Evolutionary conservation across 2,888 invertebrate species (phyloP), one percentile per base, ranked within the genome.

Genomic region (Drosophila nr. perissopoda): DNA sequence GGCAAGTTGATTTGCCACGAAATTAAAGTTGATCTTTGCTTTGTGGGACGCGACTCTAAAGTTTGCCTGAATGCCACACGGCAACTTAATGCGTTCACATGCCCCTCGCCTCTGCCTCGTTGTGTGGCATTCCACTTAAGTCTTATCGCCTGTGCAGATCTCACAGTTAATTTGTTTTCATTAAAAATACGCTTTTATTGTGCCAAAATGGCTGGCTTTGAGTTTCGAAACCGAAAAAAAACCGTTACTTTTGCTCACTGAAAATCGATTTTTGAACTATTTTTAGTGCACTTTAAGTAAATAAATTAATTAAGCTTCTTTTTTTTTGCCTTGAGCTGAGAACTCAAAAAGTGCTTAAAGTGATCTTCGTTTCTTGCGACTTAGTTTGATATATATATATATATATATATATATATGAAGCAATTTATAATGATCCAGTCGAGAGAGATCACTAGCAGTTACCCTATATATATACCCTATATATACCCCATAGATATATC

Each of bases 151-250:
- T 64, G 69, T 72, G 61, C 76, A 83, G 81, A 86, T 83, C 85
- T 88, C 77, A 68, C 86, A 86, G 83, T 84, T 91, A 90, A 91
- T 90, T 91, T 91, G 82, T 82, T 90, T 89, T 88, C 76, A 83
- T 88, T 83, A 80, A 82, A 82, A 78, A 36, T 31, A 25, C 49
- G 25, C 57, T 40, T 67, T 54, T 29, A 67, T 51, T 48, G 52
- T 21, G 21, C 21, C 48, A 70, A 70, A 70, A 70, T 70, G 60
- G 60, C 62, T 21, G 66, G 31, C 42, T 56, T n/a, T 16, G 27
- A 59, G 49, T 51, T 34, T 65, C 16, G 13, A 21, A 21, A 16
- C 7, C 5, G 4, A 13, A 18, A 33, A 25, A 10, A 49, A 64
- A 48, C n/a, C n/a, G 18, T 31, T 49, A n/a, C 21, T 33, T 63